A percentile compares a stretch with the other conserved stretches of the same genome.
These are phyloP conservation scores for Paratrypauchen microcephalus DNA, from an alignment of 2,797 vertebrate species.

Conservation along the genomic window DNA sequence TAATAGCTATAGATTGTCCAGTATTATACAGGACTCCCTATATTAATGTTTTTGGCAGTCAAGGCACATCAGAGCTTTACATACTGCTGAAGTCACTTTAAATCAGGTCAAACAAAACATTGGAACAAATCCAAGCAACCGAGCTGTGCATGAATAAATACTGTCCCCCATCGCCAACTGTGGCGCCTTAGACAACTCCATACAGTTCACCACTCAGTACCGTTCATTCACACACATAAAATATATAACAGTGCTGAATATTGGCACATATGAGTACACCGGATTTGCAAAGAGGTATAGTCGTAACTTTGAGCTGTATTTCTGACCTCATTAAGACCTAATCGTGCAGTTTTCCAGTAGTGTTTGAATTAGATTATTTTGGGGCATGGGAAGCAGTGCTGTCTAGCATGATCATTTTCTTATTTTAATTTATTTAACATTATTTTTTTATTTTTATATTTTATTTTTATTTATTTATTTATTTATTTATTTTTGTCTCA, in stretches of 20 bases:
- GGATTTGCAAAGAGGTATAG: neutral
- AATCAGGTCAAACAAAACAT: constrained; percentile 10
- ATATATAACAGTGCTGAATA: too few relatives aligned
- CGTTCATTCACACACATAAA: neutral
- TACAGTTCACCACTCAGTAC: neutral
- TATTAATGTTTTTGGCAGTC: constrained; percentile 10
- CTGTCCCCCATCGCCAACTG: neutral
- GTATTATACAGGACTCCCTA: constrained; percentile 1
- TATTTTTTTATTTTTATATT: neutral
- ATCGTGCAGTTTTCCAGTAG: neutral
- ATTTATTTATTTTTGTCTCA: neutral
- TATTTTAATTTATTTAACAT: too few relatives aligned
- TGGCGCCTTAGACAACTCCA: constrained; percentile 11
- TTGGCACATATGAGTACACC: neutral
- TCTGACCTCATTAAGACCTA: neutral
- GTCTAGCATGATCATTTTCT: too few relatives aligned
- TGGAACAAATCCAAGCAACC: constrained; percentile 13
- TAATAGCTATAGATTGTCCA: constrained; percentile 1
- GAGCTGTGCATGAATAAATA: neutral
- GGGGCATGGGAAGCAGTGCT: too few relatives aligned
- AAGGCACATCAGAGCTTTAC: constrained; percentile 1
- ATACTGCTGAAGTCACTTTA: constrained; percentile 3
- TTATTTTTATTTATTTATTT: too few relatives aligned
- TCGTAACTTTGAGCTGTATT: neutral
- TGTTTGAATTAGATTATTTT: neutral